Evolutionary conservation across 2,888 invertebrate species (phyloP).

Genomic region (Eilema depressum): DNA sequence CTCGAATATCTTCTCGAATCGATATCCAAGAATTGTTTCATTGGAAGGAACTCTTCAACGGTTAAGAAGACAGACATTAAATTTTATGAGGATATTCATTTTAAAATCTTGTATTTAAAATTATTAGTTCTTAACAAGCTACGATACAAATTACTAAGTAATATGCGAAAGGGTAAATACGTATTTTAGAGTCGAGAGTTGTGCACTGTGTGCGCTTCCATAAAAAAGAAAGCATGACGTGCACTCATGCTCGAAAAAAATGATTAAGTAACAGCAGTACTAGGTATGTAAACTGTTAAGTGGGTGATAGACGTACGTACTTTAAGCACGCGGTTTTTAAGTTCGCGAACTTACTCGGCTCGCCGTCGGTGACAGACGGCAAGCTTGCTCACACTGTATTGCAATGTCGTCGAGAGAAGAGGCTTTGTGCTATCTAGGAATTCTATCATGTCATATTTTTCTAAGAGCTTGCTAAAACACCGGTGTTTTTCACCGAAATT

Average conservation of each 20-base stretch:
- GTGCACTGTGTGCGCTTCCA: background rate
- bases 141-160: background rate
- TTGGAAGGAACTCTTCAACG: background rate
- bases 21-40: background rate
- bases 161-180: background rate
- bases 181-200: background rate
- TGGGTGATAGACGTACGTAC: no score
- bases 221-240: conserved; percentile 9
- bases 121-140: background rate
- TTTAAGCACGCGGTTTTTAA: no score
- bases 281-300: background rate
- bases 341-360: no score
- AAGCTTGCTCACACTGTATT: no score
- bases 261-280: background rate
- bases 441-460: no score
- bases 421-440: no score
- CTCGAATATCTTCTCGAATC: background rate
- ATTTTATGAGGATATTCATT: no score
- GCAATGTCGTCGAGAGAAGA: no score
- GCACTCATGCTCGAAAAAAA: background rate
- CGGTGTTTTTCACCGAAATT: no score
- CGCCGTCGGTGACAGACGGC: no score
- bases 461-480: no score
- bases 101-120: no score
- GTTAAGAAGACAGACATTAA: background rate